Percentiles rank a stretch among this genome's conserved stretches.
phyloP scores from a whole-genome alignment of 2,797 vertebrate species.

The Fundulus diaphanus region DNA sequence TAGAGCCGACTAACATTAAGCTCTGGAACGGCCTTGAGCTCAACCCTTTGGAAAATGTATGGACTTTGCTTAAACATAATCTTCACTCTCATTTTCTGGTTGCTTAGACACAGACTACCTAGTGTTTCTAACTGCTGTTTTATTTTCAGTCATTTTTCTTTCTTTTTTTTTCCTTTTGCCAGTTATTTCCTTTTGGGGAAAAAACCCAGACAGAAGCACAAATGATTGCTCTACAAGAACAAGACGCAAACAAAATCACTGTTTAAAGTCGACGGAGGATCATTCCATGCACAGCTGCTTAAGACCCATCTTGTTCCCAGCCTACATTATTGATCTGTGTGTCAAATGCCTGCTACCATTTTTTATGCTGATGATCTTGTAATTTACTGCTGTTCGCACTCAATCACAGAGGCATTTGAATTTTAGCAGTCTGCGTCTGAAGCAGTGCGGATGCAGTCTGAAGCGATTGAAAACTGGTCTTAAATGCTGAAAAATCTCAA shows the following conservation, averaged over 20 bases:
- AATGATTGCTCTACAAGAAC: background rate
- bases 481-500: too few species aligned
- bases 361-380: too few species aligned
- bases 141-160: background rate
- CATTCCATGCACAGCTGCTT: background rate
- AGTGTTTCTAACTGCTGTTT: slow-evolving; percentile 16
- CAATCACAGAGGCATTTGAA: too few species aligned
- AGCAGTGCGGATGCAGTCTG: too few species aligned
- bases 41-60: background rate
- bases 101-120: slow-evolving; percentile 10
- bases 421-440: too few species aligned
- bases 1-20: background rate
- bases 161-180: background rate
- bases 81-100: background rate
- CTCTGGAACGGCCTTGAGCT: background rate
- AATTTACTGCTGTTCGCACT: too few species aligned
- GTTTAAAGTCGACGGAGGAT: background rate
- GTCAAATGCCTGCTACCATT: too few species aligned
- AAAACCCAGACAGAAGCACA: background rate
- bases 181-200: background rate
- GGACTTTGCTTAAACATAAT: slow-evolving; percentile 1
- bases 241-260: background rate
- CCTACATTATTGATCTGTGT: too few species aligned
- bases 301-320: too few species aligned
- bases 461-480: too few species aligned